phyloP scores from a whole-genome alignment of 1,140 invertebrate genomes.

The Halyomorpha halys region DNA sequence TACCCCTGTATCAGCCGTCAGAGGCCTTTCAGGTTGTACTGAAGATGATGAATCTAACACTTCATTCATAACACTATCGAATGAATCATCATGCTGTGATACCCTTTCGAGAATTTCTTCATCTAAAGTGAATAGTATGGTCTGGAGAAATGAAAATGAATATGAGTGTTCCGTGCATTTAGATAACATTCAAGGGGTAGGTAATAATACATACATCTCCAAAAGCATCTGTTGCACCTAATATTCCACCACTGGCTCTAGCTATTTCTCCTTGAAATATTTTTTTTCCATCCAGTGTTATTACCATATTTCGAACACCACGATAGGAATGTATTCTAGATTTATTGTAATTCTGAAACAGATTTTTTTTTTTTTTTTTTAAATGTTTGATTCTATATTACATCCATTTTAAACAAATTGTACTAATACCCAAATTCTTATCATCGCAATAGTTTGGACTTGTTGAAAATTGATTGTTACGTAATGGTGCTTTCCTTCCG shows the following conservation, averaged over 20 bases:
- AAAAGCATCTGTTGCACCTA: constrained; percentile 57
- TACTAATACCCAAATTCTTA: constrained; percentile 62
- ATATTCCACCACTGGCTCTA: constrained; percentile 57
- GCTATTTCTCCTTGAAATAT: constrained; percentile 76
- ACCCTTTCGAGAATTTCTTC: constrained; percentile 62
- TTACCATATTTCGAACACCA: constrained; percentile 56
- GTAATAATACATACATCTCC: constrained; percentile 54
- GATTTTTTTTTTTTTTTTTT: not conserved
- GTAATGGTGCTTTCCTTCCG: constrained; percentile 43
- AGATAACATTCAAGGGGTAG: not conserved
- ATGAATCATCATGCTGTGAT: constrained; percentile 56
- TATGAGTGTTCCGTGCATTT: not conserved
- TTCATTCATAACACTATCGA: constrained; percentile 38
- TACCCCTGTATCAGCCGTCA: constrained; percentile 41
- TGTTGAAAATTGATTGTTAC: constrained; percentile 49
- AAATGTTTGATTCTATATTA: too few relatives aligned
- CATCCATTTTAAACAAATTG: too few relatives aligned
- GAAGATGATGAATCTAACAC: constrained; percentile 17
- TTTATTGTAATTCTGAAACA: constrained; percentile 73
- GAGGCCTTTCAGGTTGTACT: constrained; percentile 40
- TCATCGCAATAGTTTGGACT: constrained; percentile 49
- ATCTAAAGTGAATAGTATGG: constrained; percentile 69
- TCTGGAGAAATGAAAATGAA: constrained; percentile 44
- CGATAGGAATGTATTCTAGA: constrained; percentile 69
- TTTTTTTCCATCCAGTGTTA: constrained; percentile 53